Base-by-base conservation (phyloP, 2,113 vertebrate genomes). In the Microcebus lehilahytsara region DNA sequence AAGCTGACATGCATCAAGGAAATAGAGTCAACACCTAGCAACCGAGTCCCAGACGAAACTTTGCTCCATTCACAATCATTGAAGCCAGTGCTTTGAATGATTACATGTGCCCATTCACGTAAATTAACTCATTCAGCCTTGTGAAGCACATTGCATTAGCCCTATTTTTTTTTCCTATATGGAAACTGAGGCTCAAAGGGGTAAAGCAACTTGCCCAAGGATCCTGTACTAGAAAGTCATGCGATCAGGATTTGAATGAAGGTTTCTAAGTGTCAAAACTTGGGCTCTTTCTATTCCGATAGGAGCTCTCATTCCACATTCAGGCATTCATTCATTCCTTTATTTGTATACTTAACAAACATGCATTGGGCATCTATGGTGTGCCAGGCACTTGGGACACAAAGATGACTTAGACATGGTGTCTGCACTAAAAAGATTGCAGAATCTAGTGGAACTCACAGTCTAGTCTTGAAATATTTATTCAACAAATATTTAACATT, bases 381-480 rank as follows among this genome's bases (percentile, higher is more conserved):
- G 37, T 60, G 49, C 77, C 67, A 78, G 89, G 27, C 62, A 64
- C 23, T n/a, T 13, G 56, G 66, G 66, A 95, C 64, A 40, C 11
- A 58, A 67, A 11, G 53, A 89, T 71, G 69, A 60, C 85, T 85
- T 74, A 92, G 89, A 69, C 81, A 75, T 92, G 53, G 64, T 85
- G 51, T 69, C 89, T 89, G 56, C 32, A 40, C 85, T 91, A 67
- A 42, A 42, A 51, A 96, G 93, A 81, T 83, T 91, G 27, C 60
- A 85, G 90, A 87, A 81, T 77, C 75, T 78, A 92, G 64, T 91
- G 85, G 84, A 97, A 94, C 85, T 74, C 87, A 80, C n/a, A 58
- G 72, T 56, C 64, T 95, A 37, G 92, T 81, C 94, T 84, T 97
- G 93, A 96, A 97, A 97, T 97, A 96, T 96, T 93, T 88, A 96